Conservation (phyloP, 2,113 vertebrate species). For the Symphodus melops region DNA sequence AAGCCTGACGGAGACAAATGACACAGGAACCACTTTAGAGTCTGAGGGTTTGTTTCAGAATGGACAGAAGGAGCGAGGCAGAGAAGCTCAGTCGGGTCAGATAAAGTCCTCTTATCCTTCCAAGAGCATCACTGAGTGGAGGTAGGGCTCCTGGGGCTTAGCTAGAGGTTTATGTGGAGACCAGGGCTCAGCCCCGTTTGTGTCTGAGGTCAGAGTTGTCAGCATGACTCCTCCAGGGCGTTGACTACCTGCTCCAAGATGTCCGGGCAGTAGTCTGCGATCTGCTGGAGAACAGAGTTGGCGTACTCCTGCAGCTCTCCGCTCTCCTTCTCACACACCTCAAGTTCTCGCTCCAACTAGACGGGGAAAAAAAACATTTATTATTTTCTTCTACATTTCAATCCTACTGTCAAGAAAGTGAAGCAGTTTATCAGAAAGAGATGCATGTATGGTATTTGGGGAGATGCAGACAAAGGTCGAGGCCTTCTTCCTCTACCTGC, state of each 20-base stretch:
- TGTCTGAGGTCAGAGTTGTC: constrained; percentile 63
- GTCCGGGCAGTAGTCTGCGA: constrained; percentile 97
- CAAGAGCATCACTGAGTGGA: constrained; percentile 26
- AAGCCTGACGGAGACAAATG: constrained; percentile 18
- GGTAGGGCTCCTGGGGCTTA: constrained; percentile 51
- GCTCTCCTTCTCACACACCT: constrained; percentile 92
- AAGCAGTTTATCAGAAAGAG: not conserved
- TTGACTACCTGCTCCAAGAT: constrained; percentile 99
- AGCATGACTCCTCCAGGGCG: constrained; percentile 95
- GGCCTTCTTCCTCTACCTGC: constrained; percentile 81
- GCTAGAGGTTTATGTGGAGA: constrained; percentile 5
- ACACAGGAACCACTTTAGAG: constrained; percentile 63
- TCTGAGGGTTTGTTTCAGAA: constrained; percentile 32
- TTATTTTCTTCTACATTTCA: not conserved
- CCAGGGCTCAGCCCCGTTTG: constrained; percentile 16
- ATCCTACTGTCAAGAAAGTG: not conserved
- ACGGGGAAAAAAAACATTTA: constrained; percentile 5
- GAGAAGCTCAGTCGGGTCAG: constrained; percentile 22
- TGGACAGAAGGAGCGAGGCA: constrained; percentile 30
- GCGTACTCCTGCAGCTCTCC: constrained; percentile 96
- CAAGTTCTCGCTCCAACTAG: constrained; percentile 91
- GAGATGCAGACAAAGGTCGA: not conserved
- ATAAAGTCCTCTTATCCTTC: constrained; percentile 32
- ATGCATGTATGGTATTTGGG: no score
- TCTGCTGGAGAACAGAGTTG: constrained; percentile 97